Percentiles rank a stretch among this genome's conserved stretches.
Evolutionary conservation across 2,113 vertebrate species (phyloP).

Genomic region (Nothocercus nigrocapillus): DNA sequence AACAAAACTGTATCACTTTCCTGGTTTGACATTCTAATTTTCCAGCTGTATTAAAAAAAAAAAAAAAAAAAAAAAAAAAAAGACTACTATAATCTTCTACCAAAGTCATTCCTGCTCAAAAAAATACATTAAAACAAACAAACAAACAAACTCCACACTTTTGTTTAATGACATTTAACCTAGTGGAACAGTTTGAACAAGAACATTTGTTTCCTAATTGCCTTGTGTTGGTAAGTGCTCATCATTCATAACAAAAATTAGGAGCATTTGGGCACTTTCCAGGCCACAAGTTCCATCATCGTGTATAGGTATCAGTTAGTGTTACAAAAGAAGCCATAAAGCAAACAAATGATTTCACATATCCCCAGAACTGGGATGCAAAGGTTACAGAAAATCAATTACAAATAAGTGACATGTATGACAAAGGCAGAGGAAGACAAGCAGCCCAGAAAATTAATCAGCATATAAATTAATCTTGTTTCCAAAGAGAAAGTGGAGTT

Average conservation of each 20-base stretch:
- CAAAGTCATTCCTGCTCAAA: background rate
- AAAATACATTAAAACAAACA: background rate
- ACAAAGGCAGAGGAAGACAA: slow-evolving; percentile 66
- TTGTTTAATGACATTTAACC: slow-evolving; percentile 1
- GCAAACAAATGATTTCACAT: slow-evolving; percentile 66
- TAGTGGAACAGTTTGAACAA: background rate
- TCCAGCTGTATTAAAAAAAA: background rate
- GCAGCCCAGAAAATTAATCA: slow-evolving; percentile 67
- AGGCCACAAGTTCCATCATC: background rate
- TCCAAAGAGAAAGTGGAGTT: slow-evolving; percentile 49
- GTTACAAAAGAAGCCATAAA: slow-evolving; percentile 54
- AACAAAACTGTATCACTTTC: background rate
- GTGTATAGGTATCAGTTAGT: slow-evolving; percentile 6
- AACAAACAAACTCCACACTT: background rate
- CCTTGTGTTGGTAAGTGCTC: background rate
- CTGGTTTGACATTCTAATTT: background rate
- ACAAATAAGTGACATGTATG: slow-evolving; percentile 69
- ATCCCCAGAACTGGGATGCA: slow-evolving; percentile 26
- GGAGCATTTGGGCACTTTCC: background rate
- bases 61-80: background rate
- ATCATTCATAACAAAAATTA: background rate
- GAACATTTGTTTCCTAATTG: slow-evolving; percentile 31
- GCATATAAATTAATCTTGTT: slow-evolving; percentile 77
- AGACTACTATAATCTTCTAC: background rate
- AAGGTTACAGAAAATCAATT: slow-evolving; percentile 77